Base-by-base conservation (phyloP, 2,888 invertebrate species). In the Spilarctia lutea region DNA sequence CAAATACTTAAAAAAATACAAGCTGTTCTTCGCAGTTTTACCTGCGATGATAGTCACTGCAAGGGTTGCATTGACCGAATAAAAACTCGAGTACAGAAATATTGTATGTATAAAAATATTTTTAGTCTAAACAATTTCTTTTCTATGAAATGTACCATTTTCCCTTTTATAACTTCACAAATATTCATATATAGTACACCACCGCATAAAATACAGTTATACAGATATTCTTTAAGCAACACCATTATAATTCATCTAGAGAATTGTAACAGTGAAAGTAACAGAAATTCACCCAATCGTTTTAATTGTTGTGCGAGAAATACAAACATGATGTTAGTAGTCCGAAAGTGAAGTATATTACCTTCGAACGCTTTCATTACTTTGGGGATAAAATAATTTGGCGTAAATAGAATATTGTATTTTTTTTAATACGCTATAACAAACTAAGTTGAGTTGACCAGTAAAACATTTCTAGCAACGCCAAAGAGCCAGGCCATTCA, bases 231-330 rank as follows among this genome's bases (percentile, higher is more conserved):
- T 63, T 71, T 3, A 66, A 52, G 48, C 66, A 70, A 79, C 35
- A 75, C 74, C 78, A 82, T 80, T 82, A 71, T 60, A 68, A 65
- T 79, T 75, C 71, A 75, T 74, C 75, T 79, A 75, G 81, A 71
- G 72, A 82, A 81, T 71, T 66, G 75, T 75, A 76, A 66, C 72
- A 68, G 83, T 68, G 82, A 82, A 83, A 82, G 81, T 83, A 75
- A 83, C 81, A 75, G 70, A 74, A 75, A 72, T 76, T 71, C 66
- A 72, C 67, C 71, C 72, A 75, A 65, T 56, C 68, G 45, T 82
- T 77, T 79, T 82, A 81, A 82, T 82, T 82, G 66, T 73, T 77
- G 75, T 77, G 73, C 73, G 35, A 75, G 66, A 81, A 76, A 75
- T 79, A 73, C 69, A 82, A 67, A 75, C 76, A 77, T 52, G 60